Base-by-base conservation (phyloP, 1,140 invertebrate species). In the Yoshiicerus persimilis region DNA sequence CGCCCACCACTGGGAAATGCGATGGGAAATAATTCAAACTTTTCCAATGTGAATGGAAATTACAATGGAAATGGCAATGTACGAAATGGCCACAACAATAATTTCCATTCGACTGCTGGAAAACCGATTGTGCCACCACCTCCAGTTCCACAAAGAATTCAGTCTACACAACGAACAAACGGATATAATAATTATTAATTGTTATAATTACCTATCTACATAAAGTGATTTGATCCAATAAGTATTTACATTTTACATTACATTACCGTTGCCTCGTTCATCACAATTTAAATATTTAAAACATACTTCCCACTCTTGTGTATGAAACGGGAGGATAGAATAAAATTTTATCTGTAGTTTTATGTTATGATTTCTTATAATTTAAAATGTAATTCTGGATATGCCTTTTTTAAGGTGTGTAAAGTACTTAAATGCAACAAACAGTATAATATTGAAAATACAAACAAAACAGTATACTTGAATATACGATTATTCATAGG, bases 41-140 rank as follows among this genome's bases (percentile, higher is more conserved):
- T 62, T 41, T 38, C 39, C n/a, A 88, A 75, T 84, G 25, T n/a
- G n/a, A 36, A 87, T 23, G 86, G 62, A 8, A 83, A 89, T 27
- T 75, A 86, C 23, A 87, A 86, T 66, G 80, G 83, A 27, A 87
- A 66, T 27, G 36, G 56, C n/a, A 41, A 62, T 47, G 23, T 32
- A 4, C 27, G 47, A 56, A 84, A 70, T 86, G 86, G 38, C 4
- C 70, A 86, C 47, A 27, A 64, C 13, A 88, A 88, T 11, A 39
- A 85, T 86, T 56, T 34, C 23, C 25, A 39, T 1, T 23, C 77
- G 27, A 62, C 34, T 25, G 34, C 3, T 5, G 86, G 75, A 38
- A 88, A 86, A 70, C 88, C 86, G 10, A 25, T 2, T 70, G 36
- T 87, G 20, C 90, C 90, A 0, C 90, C 90, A 11, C 90, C 90